Percentiles rank a stretch among this genome's conserved stretches.
Conservation (phyloP, 2,113 vertebrate species). For the Channa argus region DNA sequence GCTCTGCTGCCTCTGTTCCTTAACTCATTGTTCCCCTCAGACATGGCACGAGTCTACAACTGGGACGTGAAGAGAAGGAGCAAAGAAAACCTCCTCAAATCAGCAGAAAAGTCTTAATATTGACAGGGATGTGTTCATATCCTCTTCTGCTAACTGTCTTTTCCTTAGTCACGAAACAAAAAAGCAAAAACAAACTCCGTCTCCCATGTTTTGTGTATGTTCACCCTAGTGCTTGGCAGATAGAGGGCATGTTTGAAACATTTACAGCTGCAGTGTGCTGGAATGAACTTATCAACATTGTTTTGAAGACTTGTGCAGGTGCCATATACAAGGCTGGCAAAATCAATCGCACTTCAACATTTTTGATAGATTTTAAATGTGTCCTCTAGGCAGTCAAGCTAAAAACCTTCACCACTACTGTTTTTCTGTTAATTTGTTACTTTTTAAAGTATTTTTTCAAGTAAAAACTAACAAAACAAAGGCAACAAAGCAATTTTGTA, state of each 20-base stretch:
- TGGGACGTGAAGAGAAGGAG: slow-evolving; percentile 99
- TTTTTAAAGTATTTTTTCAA: slow-evolving; percentile 90
- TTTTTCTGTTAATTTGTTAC: slow-evolving; percentile 84
- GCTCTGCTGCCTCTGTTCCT: slow-evolving; percentile 60
- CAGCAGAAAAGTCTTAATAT: slow-evolving; percentile 87
- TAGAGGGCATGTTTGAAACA: slow-evolving; percentile 18
- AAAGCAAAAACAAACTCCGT: background rate
- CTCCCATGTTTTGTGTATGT: slow-evolving; percentile 11
- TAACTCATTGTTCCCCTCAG: slow-evolving; percentile 84
- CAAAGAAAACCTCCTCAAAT: slow-evolving; percentile 93
- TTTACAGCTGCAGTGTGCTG: background rate
- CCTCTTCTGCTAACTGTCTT: slow-evolving; percentile 30
- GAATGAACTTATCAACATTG: background rate
- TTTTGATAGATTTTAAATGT: background rate
- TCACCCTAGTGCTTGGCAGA: background rate
- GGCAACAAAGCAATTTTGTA: slow-evolving; percentile 71
- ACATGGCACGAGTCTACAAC: slow-evolving; percentile 99
- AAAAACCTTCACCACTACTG: slow-evolving; percentile 40
- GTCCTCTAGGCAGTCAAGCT: slow-evolving; percentile 10
- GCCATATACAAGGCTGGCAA: background rate
- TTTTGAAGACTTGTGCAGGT: background rate
- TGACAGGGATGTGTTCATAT: slow-evolving; percentile 19
- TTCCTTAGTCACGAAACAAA: slow-evolving; percentile 30
- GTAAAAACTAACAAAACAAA: slow-evolving; percentile 81
- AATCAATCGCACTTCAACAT: background rate